These are phyloP conservation scores for Phoebastria nigripes DNA, from an alignment of 2,797 vertebrate genomes.

Conservation along the genomic window DNA sequence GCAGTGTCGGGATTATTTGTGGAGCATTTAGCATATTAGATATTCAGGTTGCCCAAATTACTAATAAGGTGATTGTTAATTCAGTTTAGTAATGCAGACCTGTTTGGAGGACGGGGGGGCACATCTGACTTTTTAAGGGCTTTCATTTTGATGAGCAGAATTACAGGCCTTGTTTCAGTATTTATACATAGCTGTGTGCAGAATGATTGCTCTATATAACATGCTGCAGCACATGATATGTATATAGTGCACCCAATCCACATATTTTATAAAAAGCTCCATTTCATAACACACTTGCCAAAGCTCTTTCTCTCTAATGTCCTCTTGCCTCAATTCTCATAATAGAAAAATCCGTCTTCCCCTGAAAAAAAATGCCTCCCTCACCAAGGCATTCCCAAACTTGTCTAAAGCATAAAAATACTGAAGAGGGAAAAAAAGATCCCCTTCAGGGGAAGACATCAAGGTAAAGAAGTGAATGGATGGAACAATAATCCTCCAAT, in stretches of 20 bases:
- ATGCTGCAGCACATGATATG: not conserved
- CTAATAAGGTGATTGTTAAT: not conserved
- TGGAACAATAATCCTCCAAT: not conserved
- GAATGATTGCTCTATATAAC: not conserved
- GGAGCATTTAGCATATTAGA: not conserved
- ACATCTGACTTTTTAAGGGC: not conserved
- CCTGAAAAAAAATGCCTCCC: not conserved
- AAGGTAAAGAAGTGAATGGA: not conserved
- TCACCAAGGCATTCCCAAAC: not conserved
- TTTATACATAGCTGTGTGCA: not conserved
- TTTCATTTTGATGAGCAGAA: not conserved
- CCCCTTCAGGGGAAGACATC: not conserved
- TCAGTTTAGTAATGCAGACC: not conserved
- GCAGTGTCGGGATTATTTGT: not conserved
- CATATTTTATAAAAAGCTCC: conserved; percentile 6
- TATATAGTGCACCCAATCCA: rapidly evolving
- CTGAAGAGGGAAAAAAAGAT: not conserved
- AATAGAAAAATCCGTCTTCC: not conserved
- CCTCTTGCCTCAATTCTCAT: not conserved
- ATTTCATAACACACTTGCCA: not conserved
- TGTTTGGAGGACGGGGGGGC: not conserved
- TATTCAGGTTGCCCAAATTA: not conserved
- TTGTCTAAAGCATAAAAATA: not conserved
- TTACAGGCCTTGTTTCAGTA: not conserved
- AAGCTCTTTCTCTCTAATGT: not conserved